Percentiles rank a stretch among this genome's conserved stretches.
Conservation (phyloP, 2,888 invertebrate genomes). For the Drosophila mimetica region DNA sequence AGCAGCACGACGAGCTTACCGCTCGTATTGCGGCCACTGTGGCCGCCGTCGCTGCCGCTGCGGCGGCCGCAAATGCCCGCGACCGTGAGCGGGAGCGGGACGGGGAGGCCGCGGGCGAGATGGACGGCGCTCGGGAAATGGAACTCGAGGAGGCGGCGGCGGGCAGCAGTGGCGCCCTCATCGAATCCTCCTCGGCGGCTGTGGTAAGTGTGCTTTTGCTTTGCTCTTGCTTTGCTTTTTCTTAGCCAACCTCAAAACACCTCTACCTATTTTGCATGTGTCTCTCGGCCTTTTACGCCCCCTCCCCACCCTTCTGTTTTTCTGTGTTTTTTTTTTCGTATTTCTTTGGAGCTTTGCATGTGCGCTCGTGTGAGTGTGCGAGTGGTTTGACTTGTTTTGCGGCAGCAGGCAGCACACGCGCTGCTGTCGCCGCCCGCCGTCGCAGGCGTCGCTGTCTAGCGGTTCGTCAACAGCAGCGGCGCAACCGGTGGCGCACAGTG, state of each 20-base stretch:
- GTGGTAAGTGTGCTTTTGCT: constrained; percentile 65
- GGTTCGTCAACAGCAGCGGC: constrained; percentile 58
- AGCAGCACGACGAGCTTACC: constrained; percentile 52
- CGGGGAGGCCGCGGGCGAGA: constrained; percentile 50
- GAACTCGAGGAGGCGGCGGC: constrained; percentile 36
- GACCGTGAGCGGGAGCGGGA: constrained; percentile 47
- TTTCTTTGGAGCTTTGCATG: constrained; percentile 65
- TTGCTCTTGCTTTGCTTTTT: too few relatives aligned
- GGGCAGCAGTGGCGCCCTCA: not conserved
- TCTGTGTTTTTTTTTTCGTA: constrained; percentile 39
- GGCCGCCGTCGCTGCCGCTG: constrained; percentile 64
- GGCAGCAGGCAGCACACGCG: constrained; percentile 73
- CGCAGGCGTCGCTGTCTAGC: constrained; percentile 53
- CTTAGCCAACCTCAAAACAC: not conserved
- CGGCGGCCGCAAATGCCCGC: constrained; percentile 64
- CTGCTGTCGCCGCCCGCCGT: constrained; percentile 56
- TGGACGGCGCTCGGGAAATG: constrained; percentile 43
- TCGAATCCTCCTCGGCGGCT: constrained; percentile 65
- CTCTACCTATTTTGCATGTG: constrained; percentile 32
- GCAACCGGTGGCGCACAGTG: constrained; percentile 68
- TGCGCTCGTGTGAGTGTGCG: constrained; percentile 33
- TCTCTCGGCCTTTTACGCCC: constrained; percentile 11
- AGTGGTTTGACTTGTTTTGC: constrained; percentile 79
- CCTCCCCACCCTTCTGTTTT: not conserved
- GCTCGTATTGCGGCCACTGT: constrained; percentile 71